Base-by-base conservation (phyloP, 2,113 vertebrate genomes). In the Grammomys surdaster region DNA sequence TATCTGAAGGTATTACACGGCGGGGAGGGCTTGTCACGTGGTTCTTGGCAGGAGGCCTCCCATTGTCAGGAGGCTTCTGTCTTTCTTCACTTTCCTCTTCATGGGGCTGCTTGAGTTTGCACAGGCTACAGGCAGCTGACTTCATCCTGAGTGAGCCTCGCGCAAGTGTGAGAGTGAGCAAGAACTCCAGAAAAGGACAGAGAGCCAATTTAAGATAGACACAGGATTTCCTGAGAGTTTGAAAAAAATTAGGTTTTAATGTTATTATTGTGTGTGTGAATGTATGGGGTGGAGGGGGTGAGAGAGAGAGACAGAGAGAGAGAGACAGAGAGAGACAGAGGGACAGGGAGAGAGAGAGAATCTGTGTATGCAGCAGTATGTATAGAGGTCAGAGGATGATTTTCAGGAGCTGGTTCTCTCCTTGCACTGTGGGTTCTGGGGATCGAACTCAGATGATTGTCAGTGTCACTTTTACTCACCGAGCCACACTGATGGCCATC, bases 281-380 rank as follows among this genome's bases (percentile, higher is more conserved):
- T 31, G 7, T 63, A 5, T 46, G 58, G 76, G 9, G 26, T 65
- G 82, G 76, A 8, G 46, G 28, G 76, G 4, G 26, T 33, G 26
- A 77, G 43, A 48, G 12, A 77, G 75, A 76, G 22, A 76, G 72
- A 43, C 20, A 73, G 40, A 75, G 20, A 75, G 20, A 13, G 22
- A 48, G 24, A 48, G 75, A 77, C 28, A 9, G 13, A 46, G 76
- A 36, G 28, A 33, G 26, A 40, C n/a, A 40, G n/a, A 43, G n/a
- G 46, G 73, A 43, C 5, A 76, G 4, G 16, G 43, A 77, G 24
- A 77, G 77, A 20, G 28, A 56, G 31, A 56, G 33, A 36, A 1
- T 0, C 4, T n/a, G 2, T 60, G 36, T 26, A 14, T 40, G 36
- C n/a, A 6, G 4, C 12, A 43, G 22, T 2, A n/a, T 3, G 6